phyloP scores from a whole-genome alignment of 2,888 invertebrate genomes.

The Mesochorus sp. region DNA sequence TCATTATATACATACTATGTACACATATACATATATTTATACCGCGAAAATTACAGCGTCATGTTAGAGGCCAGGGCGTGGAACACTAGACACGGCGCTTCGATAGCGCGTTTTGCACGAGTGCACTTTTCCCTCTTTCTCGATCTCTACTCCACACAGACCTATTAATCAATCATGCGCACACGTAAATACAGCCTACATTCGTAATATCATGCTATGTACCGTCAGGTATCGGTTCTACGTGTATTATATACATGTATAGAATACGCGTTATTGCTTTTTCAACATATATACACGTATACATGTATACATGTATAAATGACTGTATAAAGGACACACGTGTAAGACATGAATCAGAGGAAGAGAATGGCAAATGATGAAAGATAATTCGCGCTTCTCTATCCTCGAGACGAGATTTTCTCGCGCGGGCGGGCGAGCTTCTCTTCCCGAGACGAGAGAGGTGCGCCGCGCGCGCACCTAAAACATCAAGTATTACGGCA shows the following conservation, averaged over 20 bases:
- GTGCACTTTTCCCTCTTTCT: slow-evolving; percentile 49
- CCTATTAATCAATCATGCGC: slow-evolving; percentile 60
- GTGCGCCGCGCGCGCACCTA: slow-evolving; percentile 44
- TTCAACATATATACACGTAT: neutral
- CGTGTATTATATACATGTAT: neutral
- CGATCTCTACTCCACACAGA: slow-evolving; percentile 28
- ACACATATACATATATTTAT: slow-evolving; percentile 3
- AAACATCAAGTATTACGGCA: slow-evolving; percentile 12
- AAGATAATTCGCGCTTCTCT: slow-evolving; percentile 59
- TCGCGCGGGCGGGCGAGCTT: slow-evolving; percentile 52
- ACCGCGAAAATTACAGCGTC: slow-evolving; percentile 53
- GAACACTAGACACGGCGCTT: slow-evolving; percentile 12
- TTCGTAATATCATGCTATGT: slow-evolving; percentile 46
- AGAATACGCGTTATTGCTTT: neutral
- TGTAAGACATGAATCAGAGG: slow-evolving; percentile 53
- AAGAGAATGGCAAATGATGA: slow-evolving; percentile 63
- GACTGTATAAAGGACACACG: neutral
- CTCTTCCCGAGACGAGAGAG: slow-evolving; percentile 12
- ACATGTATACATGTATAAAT: neutral
- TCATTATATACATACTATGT: neutral
- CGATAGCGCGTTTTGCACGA: slow-evolving; percentile 55
- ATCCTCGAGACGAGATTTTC: slow-evolving; percentile 36
- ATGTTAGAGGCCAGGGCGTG: slow-evolving; percentile 58
- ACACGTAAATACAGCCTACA: slow-evolving; percentile 56
- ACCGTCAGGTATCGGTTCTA: neutral